Evolutionary conservation across 2,888 invertebrate species (phyloP).

Genomic region (Lingula anatina): DNA sequence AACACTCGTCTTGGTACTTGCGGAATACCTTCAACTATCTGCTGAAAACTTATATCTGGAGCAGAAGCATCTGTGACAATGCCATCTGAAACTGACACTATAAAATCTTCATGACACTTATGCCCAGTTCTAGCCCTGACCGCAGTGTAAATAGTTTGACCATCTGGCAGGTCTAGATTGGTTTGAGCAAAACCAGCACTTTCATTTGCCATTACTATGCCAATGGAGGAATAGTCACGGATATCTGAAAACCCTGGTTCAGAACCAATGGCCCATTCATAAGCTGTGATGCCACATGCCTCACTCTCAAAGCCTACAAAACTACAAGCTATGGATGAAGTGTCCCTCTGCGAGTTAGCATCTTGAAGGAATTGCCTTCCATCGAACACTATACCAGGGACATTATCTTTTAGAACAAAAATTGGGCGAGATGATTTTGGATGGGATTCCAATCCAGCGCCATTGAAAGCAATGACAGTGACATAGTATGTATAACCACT

Average conservation of each 20-base stretch:
- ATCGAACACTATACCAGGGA: constrained; percentile 25
- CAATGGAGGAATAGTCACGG: constrained; percentile 22
- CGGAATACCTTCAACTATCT: not conserved
- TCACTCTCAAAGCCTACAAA: constrained; percentile 31
- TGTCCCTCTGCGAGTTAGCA: constrained; percentile 18
- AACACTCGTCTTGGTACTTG: too few species aligned
- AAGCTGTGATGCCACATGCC: constrained; percentile 23
- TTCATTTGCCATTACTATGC: constrained; percentile 23
- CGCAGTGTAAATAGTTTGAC: constrained; percentile 19
- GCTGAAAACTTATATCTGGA: constrained; percentile 7
- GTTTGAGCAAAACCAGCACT: constrained; percentile 23
- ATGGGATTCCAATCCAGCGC: constrained; percentile 17
- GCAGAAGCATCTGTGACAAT: constrained; percentile 17
- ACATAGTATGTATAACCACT: constrained; percentile 12
- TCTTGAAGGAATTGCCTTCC: constrained; percentile 18
- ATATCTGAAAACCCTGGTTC: constrained; percentile 22
- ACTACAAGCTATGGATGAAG: constrained; percentile 22
- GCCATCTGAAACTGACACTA: constrained; percentile 28
- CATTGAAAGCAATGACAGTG: constrained; percentile 16
- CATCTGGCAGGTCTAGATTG: constrained; percentile 19
- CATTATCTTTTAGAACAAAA: constrained; percentile 17
- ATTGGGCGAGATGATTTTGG: constrained; percentile 14
- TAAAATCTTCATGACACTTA: constrained; percentile 20
- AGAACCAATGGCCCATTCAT: constrained; percentile 30
- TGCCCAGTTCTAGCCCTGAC: constrained; percentile 25